Evolutionary conservation across 2,113 vertebrate species (phyloP).

Genomic region (Canis aureus): DNA sequence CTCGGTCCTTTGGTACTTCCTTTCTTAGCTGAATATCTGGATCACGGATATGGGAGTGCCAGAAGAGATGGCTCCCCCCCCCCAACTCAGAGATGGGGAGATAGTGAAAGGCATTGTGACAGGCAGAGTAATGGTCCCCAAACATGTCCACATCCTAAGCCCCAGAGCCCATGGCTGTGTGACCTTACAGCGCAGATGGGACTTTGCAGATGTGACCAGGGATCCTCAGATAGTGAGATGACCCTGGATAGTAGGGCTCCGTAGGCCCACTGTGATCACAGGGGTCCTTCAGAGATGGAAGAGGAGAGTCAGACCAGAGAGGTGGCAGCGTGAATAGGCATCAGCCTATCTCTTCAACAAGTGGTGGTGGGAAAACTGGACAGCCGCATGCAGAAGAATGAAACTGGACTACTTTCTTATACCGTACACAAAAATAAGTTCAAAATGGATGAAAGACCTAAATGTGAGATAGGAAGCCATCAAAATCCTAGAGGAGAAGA

Average conservation of each 20-base stretch:
- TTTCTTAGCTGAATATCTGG: neutral
- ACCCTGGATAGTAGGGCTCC: neutral
- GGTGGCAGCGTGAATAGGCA: fast-evolving
- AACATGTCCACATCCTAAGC: neutral
- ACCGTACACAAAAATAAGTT: neutral
- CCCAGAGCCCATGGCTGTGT: neutral
- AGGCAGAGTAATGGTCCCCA: neutral
- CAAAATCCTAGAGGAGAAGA: no score
- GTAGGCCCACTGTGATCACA: neutral
- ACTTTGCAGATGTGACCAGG: neutral
- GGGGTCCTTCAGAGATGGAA: neutral
- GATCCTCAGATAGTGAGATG: neutral
- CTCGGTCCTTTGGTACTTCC: fast-evolving
- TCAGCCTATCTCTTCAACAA: neutral
- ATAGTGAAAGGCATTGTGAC: neutral
- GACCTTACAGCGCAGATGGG: neutral
- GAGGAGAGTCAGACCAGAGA: neutral
- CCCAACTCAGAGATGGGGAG: neutral
- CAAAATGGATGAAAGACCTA: neutral
- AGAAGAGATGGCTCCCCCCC: neutral
- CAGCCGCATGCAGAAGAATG: neutral
- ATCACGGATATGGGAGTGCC: no score
- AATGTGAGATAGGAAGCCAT: no score
- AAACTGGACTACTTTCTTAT: neutral
- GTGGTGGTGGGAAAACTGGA: neutral